Evolutionary conservation across 2,888 invertebrate genomes (phyloP).

Genomic region (Tigriopus californicus): DNA sequence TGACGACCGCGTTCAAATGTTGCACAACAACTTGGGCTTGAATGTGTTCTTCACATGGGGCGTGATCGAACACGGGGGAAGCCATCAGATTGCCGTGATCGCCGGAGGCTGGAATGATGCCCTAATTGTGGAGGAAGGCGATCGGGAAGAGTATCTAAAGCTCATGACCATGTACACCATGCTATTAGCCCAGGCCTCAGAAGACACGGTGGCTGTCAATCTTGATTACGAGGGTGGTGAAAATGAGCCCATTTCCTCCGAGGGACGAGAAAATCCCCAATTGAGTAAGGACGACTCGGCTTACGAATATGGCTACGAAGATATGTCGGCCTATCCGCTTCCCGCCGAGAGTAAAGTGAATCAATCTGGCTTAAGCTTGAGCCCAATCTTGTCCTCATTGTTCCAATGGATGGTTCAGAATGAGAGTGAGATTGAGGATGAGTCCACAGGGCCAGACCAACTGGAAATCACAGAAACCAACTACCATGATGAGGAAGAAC

Average conservation of each 20-base stretch:
- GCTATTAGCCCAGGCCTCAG: neutral
- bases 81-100: slow-evolving; percentile 4
- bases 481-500: too few relatives aligned
- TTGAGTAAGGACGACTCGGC: too few relatives aligned
- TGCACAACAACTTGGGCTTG: slow-evolving; percentile 10
- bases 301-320: too few relatives aligned
- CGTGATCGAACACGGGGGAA: slow-evolving; percentile 4
- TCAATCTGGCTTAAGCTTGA: too few relatives aligned
- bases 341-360: too few relatives aligned
- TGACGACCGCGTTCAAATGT: slow-evolving; percentile 1
- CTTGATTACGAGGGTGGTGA: neutral
- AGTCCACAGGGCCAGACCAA: too few relatives aligned
- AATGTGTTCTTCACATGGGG: slow-evolving; percentile 13
- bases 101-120: slow-evolving; percentile 15
- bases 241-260: neutral
- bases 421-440: too few relatives aligned
- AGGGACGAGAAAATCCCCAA: too few relatives aligned
- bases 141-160: slow-evolving; percentile 8
- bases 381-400: too few relatives aligned
- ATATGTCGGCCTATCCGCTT: too few relatives aligned
- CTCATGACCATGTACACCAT: slow-evolving; percentile 8
- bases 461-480: too few relatives aligned
- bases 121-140: slow-evolving; percentile 1
- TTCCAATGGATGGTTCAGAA: too few relatives aligned
- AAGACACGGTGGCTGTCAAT: neutral